These are phyloP conservation scores for Lamellibrachia columna DNA, from an alignment of 2,888 invertebrate genomes.

Conservation along the genomic window DNA sequence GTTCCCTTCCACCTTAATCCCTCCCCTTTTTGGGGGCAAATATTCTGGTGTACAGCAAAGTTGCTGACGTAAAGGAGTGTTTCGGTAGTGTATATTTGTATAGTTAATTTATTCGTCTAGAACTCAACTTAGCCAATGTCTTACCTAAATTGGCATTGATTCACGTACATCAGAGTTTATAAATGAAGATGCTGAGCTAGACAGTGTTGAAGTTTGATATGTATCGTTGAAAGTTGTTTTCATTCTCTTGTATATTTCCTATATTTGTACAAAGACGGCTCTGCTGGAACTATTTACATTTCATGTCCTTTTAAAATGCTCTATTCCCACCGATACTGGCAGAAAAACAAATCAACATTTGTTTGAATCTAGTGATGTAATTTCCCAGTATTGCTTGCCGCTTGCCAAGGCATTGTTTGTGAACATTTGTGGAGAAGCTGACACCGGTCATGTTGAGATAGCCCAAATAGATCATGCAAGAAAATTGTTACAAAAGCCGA, in stretches of 20 bases:
- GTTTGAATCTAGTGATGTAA: background rate
- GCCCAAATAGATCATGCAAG: background rate
- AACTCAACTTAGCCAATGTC: background rate
- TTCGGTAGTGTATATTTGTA: constrained; percentile 9
- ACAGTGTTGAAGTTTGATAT: background rate
- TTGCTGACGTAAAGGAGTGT: background rate
- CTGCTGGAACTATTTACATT: background rate
- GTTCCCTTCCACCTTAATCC: background rate
- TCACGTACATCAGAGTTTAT: background rate
- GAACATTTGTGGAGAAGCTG: background rate
- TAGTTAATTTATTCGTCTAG: background rate
- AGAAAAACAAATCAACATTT: background rate
- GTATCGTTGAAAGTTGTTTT: background rate
- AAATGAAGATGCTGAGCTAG: background rate
- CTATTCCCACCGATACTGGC: background rate
- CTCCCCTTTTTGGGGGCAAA: background rate
- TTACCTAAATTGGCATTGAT: background rate
- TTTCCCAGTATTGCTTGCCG: background rate
- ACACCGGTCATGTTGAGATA: background rate
- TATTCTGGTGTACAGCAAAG: background rate
- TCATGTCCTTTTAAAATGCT: background rate
- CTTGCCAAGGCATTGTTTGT: background rate
- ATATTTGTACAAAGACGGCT: background rate
- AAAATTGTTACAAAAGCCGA: background rate
- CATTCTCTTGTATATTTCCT: background rate